Percentiles rank a stretch among this genome's conserved stretches.
These are phyloP conservation scores for Altica lythri DNA, from an alignment of 2,888 invertebrate species.

Conservation along the genomic window DNA sequence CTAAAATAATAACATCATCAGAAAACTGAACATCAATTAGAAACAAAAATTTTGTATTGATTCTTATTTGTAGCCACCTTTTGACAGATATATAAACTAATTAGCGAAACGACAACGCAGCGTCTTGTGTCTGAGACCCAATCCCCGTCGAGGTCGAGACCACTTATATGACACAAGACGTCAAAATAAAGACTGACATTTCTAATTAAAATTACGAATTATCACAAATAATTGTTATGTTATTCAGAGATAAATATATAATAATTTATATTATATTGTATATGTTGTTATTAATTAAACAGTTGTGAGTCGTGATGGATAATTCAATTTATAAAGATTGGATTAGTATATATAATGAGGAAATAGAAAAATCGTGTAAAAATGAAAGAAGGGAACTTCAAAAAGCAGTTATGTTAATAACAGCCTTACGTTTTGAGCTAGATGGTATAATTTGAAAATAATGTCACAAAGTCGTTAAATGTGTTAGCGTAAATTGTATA, in stretches of 20 bases:
- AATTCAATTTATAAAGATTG: slow-evolving; percentile 35
- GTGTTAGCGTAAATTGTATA: slow-evolving; percentile 1
- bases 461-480: no score
- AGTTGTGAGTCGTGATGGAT: slow-evolving; percentile 6
- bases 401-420: slow-evolving; percentile 37
- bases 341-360: slow-evolving; percentile 40
- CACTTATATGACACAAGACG: no score
- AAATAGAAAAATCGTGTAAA: slow-evolving; percentile 35
- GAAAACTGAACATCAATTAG: no score
- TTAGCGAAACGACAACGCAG: no score
- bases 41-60: slow-evolving; percentile 48
- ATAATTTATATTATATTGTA: no score
- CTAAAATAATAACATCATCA: slow-evolving; percentile 47
- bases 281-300: background rate
- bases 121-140: no score
- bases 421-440: slow-evolving; percentile 40
- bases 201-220: no score
- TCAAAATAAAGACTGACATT: no score
- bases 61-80: slow-evolving; percentile 34
- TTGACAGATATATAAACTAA: slow-evolving; percentile 4
- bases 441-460: slow-evolving; percentile 32
- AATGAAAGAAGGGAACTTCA: slow-evolving; percentile 37
- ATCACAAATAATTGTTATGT: no score
- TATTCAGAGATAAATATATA: no score
- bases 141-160: no score